phyloP scores from a whole-genome alignment of 2,797 vertebrate genomes.

The Paedocypris micromegethes region DNA sequence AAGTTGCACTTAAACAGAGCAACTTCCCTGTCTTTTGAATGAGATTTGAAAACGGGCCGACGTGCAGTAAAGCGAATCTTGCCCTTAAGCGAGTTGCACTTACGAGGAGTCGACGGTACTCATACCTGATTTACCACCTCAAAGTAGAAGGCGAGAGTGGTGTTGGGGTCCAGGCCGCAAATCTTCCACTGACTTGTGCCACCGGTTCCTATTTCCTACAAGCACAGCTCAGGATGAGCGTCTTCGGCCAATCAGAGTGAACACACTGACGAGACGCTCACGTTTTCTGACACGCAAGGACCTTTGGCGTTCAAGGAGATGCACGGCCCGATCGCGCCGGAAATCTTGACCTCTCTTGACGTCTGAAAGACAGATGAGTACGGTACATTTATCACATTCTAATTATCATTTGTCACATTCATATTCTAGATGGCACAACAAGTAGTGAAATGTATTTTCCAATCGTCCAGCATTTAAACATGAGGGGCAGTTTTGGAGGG shows the following conservation, averaged over 20 bases:
- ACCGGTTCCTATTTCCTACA: constrained; percentile 92
- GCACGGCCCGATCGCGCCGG: constrained; percentile 92
- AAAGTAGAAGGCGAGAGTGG: constrained; percentile 89
- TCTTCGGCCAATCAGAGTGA: neutral
- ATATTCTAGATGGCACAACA: too few relatives aligned
- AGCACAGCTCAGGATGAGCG: constrained; percentile 16
- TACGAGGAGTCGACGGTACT: too few relatives aligned
- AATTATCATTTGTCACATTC: neutral
- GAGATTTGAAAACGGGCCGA: too few relatives aligned
- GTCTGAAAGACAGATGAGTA: constrained; percentile 65
- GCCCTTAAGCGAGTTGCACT: too few relatives aligned
- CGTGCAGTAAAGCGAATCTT: too few relatives aligned
- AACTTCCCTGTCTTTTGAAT: too few relatives aligned
- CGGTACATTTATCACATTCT: too few relatives aligned
- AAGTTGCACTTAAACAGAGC: too few relatives aligned
- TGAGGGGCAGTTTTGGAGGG: too few relatives aligned
- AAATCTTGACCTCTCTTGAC: constrained; percentile 94
- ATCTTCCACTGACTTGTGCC: constrained; percentile 98
- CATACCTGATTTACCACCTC: constrained; percentile 95
- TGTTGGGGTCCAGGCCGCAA: constrained; percentile 85
- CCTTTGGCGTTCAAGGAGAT: constrained; percentile 91
- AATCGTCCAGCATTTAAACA: too few relatives aligned
- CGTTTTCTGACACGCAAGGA: constrained; percentile 94
- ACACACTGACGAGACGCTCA: constrained; percentile 58
- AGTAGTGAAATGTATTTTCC: too few relatives aligned